Evolutionary conservation across 1,140 invertebrate genomes (phyloP).

Genomic region (Nephotettix cincticeps): DNA sequence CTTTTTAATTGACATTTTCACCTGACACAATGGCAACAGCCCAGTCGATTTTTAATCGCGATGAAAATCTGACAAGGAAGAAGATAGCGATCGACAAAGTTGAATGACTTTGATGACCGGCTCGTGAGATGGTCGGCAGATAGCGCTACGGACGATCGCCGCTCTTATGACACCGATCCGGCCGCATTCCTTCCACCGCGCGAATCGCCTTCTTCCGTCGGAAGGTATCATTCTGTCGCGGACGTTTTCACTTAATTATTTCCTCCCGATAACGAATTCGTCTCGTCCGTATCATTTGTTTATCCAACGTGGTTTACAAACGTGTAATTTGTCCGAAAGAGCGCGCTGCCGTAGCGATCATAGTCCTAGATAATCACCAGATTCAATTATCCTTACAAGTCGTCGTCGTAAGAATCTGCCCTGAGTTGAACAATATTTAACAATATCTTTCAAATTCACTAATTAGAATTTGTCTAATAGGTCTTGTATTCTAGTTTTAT

Average conservation of each 20-base stretch:
- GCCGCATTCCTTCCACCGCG: background rate
- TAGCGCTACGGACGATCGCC: background rate
- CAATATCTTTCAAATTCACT: no score
- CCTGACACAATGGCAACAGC: constrained; percentile 4
- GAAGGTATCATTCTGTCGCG: background rate
- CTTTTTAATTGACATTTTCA: constrained; percentile 22
- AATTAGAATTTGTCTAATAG: no score
- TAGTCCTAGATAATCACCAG: no score
- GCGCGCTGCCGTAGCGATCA: no score
- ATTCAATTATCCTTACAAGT: no score
- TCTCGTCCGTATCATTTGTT: no score
- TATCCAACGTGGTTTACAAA: no score
- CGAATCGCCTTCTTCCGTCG: background rate
- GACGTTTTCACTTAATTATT: constrained; percentile 4
- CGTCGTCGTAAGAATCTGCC: no score
- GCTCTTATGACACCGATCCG: background rate
- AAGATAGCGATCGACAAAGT: constrained; percentile 19
- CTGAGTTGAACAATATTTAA: no score
- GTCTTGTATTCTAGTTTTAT: no score
- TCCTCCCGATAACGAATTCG: background rate
- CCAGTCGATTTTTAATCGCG: constrained; percentile 18
- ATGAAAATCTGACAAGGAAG: constrained; percentile 21
- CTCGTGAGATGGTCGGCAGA: constrained; percentile 5
- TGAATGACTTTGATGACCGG: constrained; percentile 20
- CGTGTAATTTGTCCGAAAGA: no score